phyloP scores from a whole-genome alignment of 2,113 vertebrate genomes.

The Piaya cayana region DNA sequence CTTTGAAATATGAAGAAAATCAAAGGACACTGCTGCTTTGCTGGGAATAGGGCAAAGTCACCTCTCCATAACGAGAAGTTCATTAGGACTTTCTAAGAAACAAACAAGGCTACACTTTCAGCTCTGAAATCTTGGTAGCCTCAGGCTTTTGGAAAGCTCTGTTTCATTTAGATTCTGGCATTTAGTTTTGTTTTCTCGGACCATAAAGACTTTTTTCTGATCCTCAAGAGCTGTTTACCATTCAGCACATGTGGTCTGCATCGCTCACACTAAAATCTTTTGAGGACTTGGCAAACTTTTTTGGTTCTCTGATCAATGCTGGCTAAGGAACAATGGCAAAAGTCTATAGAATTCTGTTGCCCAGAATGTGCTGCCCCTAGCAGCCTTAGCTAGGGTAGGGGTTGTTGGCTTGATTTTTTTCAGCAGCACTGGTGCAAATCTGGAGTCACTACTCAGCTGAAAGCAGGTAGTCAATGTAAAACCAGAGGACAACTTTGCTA shows the following conservation, averaged over 20 bases:
- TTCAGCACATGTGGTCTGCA: conserved; percentile 63
- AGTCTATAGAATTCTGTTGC: background rate
- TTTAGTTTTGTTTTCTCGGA: conserved; percentile 47
- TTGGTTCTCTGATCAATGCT: background rate
- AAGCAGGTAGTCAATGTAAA: background rate
- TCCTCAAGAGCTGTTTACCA: conserved; percentile 63
- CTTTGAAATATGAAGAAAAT: background rate
- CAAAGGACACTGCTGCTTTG: background rate
- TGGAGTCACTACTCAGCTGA: background rate
- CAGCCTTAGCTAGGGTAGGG: background rate
- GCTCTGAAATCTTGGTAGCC: conserved; percentile 26
- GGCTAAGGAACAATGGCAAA: conserved; percentile 24
- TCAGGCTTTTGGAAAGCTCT: conserved; percentile 28
- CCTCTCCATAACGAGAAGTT: background rate
- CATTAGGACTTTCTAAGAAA: conserved; percentile 16
- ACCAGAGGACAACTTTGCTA: background rate
- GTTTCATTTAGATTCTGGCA: conserved; percentile 61
- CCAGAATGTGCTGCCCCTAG: conserved; percentile 12
- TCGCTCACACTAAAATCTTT: conserved; percentile 39
- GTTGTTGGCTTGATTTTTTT: background rate
- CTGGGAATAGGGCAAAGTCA: background rate
- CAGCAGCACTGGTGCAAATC: background rate
- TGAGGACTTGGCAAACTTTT: background rate
- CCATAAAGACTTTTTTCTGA: conserved; percentile 70
- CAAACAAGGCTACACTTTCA: background rate